Evolutionary conservation across 1,140 invertebrate species (phyloP).

Genomic region (Geopemphigus sp.): DNA sequence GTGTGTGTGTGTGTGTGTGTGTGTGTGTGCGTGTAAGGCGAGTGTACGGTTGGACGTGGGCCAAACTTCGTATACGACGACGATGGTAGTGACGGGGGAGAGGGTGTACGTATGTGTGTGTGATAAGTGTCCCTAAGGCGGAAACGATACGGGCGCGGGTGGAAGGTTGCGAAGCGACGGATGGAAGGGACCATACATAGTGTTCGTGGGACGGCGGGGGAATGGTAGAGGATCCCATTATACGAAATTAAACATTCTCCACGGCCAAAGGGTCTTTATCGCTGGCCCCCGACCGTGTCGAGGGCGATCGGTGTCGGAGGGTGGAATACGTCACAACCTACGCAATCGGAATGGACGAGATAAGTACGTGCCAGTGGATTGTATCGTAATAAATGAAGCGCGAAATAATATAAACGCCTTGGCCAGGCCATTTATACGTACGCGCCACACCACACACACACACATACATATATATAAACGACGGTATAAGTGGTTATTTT

Average conservation of each 20-base stretch:
- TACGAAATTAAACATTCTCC: slow-evolving; percentile 48
- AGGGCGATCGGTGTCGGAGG: neutral
- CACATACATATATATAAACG: neutral
- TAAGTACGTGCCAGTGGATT: slow-evolving; percentile 46
- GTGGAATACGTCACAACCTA: slow-evolving; percentile 45
- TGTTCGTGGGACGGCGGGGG: neutral
- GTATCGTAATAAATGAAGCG: slow-evolving; percentile 47
- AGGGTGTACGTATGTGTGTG: too few relatives aligned
- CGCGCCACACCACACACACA: neutral
- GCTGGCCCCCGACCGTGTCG: neutral
- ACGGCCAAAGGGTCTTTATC: slow-evolving; percentile 48
- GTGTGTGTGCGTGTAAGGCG: neutral
- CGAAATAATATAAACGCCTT: slow-evolving; percentile 47
- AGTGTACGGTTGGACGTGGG: slow-evolving; percentile 7
- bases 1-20: too few relatives aligned
- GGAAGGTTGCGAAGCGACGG: neutral
- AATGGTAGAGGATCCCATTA: slow-evolving; percentile 21
- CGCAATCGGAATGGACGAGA: slow-evolving; percentile 45
- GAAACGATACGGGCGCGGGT: slow-evolving; percentile 15
- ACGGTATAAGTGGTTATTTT: slow-evolving; percentile 8
- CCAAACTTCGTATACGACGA: slow-evolving; percentile 17
- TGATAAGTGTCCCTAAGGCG: slow-evolving; percentile 39
- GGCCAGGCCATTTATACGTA: too few relatives aligned
- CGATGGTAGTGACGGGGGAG: neutral
- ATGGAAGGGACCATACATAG: neutral